phyloP scores from a whole-genome alignment of 2,888 invertebrate species.

The Micoletzkya japonica region DNA sequence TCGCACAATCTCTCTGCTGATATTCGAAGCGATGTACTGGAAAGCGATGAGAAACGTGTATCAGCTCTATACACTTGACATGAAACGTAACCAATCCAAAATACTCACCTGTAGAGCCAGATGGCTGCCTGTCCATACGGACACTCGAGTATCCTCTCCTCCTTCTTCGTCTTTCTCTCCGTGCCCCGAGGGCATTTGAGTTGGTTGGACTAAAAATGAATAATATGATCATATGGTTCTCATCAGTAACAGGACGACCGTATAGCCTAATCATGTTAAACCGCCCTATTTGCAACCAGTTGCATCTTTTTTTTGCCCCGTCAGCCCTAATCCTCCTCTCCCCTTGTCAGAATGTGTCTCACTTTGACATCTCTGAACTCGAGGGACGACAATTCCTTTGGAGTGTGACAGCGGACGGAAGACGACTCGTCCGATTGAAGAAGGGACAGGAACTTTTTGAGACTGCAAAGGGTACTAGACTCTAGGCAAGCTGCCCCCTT shows the following conservation, averaged over 20 bases:
- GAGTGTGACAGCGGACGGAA: slow-evolving; percentile 9
- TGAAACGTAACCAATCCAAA: not conserved
- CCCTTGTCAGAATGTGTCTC: not conserved
- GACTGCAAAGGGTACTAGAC: not conserved
- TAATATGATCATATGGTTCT: not conserved
- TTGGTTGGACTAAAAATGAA: not conserved
- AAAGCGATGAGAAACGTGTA: not conserved
- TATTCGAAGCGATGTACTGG: too few relatives aligned
- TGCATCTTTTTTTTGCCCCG: not conserved
- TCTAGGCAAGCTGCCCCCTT: too few relatives aligned
- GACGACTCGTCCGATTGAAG: slow-evolving; percentile 4
- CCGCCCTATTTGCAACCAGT: too few relatives aligned
- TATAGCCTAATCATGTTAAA: too few relatives aligned
- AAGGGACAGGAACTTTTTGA: slow-evolving; percentile 12
- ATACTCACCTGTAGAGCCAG: slow-evolving; percentile 11
- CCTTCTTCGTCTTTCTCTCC: not conserved
- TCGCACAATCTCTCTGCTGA: not conserved
- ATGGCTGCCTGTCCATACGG: not conserved
- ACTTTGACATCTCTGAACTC: not conserved
- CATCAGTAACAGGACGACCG: too few relatives aligned
- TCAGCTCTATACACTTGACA: not conserved
- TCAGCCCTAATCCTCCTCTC: not conserved
- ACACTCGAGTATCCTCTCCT: not conserved
- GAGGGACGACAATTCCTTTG: slow-evolving; percentile 15
- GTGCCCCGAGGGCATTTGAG: slow-evolving; percentile 1